These are phyloP conservation scores for Phytoseiulus persimilis DNA, from an alignment of 2,888 invertebrate species.

Conservation along the genomic window DNA sequence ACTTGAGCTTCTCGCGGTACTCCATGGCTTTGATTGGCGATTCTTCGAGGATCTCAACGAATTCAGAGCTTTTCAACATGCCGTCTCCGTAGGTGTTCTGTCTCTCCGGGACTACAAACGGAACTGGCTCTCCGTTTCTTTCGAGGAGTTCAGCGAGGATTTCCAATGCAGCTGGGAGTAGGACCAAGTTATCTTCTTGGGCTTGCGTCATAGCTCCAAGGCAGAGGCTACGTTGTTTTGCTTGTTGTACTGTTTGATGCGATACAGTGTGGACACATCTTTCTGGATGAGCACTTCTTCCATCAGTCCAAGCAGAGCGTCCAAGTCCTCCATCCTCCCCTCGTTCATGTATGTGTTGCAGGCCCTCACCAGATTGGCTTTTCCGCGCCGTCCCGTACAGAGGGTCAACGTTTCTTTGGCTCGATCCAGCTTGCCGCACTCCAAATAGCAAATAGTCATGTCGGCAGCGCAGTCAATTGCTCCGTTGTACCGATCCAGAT, in stretches of 20 bases:
- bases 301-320: background rate
- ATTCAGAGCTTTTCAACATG: background rate
- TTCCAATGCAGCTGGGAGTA: background rate
- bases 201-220: background rate
- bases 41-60: background rate
- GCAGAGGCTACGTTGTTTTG: background rate
- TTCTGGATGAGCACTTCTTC: background rate
- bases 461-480: background rate
- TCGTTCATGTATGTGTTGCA: background rate
- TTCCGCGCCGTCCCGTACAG: too few relatives aligned
- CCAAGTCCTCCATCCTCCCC: background rate
- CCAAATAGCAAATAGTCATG: background rate
- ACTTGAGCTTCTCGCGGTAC: background rate
- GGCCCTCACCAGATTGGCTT: background rate
- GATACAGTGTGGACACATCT: background rate
- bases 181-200: slow-evolving; percentile 14
- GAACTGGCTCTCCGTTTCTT: background rate
- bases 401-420: background rate
- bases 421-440: background rate
- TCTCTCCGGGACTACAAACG: background rate
- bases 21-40: background rate
- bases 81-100: background rate
- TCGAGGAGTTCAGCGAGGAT: background rate
- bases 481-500: background rate
- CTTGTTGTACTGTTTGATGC: background rate